These are phyloP conservation scores for Protobothrops mucrosquamatus DNA, from an alignment of 2,113 vertebrate species.

Conservation along the genomic window DNA sequence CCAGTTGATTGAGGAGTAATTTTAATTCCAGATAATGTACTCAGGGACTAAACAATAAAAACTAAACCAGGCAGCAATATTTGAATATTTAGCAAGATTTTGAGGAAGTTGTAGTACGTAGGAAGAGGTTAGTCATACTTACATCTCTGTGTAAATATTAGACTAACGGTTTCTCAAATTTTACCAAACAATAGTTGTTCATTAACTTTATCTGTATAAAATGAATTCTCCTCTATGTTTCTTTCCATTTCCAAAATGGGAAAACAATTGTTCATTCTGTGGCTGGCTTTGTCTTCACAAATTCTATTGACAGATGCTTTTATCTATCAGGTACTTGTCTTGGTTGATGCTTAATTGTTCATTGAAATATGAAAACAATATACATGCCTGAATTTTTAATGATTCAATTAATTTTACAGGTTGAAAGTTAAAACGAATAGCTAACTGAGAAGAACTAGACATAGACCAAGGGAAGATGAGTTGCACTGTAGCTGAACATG, in stretches of 20 bases:
- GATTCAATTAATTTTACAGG: neutral
- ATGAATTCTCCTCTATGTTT: conserved; percentile 25
- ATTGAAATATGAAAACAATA: neutral
- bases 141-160: conserved; percentile 51
- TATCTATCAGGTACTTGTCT: conserved; percentile 56
- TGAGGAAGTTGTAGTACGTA: neutral
- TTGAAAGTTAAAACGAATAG: neutral
- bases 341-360: neutral
- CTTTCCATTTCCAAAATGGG: conserved; percentile 53
- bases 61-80: neutral
- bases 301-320: conserved; percentile 13
- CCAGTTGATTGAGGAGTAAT: neutral
- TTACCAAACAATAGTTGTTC: conserved; percentile 43
- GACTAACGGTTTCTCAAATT: conserved; percentile 39
- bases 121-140: neutral
- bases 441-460: neutral
- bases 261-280: conserved; percentile 18
- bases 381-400: accelerated
- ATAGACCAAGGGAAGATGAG: neutral
- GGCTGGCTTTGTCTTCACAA: conserved; percentile 46
- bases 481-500: neutral
- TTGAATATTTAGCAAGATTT: neutral
- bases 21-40: neutral
- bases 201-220: conserved; percentile 56
- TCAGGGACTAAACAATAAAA: neutral